Evolutionary conservation across 2,888 invertebrate genomes (phyloP).

Genomic region (Asteroscopus sphinx): DNA sequence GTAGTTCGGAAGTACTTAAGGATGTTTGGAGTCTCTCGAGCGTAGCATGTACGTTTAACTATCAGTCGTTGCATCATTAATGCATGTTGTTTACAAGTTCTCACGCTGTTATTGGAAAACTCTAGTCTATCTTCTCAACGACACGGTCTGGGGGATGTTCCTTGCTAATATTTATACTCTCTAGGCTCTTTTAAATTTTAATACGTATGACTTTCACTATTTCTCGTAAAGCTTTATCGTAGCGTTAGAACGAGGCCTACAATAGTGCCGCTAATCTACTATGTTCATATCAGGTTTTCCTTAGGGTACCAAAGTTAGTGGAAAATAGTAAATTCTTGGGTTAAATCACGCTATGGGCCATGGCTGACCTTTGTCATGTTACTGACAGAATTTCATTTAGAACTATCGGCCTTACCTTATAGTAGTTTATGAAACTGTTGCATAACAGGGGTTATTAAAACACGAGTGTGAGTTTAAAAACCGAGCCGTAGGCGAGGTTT

Average conservation of each 20-base stretch:
- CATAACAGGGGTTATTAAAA: too few species aligned
- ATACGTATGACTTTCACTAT: constrained; percentile 21
- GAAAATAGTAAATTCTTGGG: constrained; percentile 17
- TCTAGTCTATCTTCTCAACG: constrained; percentile 39
- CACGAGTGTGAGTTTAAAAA: too few species aligned
- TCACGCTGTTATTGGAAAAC: constrained; percentile 53
- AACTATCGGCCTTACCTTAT: constrained; percentile 32
- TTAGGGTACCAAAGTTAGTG: constrained; percentile 1
- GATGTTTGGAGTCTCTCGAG: constrained; percentile 50
- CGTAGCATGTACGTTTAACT: constrained; percentile 44
- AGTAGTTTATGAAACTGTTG: too few species aligned
- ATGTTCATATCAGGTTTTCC: constrained; percentile 1
- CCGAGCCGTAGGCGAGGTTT: too few species aligned
- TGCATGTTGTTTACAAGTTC: constrained; percentile 58
- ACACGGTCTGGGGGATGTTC: constrained; percentile 10
- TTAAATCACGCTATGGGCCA: constrained; percentile 18
- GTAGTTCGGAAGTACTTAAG: constrained; percentile 50
- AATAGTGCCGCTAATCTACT: neutral
- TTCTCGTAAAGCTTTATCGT: constrained; percentile 1
- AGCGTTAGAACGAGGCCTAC: neutral
- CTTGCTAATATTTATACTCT: constrained; percentile 8
- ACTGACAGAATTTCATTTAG: constrained; percentile 39
- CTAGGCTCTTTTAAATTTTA: constrained; percentile 13
- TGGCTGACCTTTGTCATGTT: constrained; percentile 45
- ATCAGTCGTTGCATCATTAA: constrained; percentile 56